Conservation (phyloP, 2,797 vertebrate species). For the Poecilia wingei region DNA sequence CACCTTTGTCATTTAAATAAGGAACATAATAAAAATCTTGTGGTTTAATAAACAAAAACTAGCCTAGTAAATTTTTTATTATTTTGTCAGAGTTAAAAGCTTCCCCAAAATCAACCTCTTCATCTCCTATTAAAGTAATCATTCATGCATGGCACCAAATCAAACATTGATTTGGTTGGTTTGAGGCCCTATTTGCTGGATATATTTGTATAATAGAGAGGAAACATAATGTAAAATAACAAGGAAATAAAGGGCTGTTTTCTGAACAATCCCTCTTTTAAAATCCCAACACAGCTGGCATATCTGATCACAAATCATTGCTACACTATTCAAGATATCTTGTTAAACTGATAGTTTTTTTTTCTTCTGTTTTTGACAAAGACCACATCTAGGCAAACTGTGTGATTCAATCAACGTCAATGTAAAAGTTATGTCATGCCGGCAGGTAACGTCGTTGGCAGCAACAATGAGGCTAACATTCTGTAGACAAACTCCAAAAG, state of each 20-base stretch:
- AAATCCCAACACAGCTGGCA: conserved; percentile 26
- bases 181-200: conserved; percentile 18
- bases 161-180: conserved; percentile 13
- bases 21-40: conserved; percentile 26
- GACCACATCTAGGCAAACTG: not conserved
- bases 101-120: conserved; percentile 10
- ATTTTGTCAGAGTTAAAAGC: not conserved
- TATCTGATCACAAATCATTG: conserved; percentile 24
- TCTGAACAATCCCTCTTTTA: conserved; percentile 43
- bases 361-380: not conserved
- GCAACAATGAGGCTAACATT: not conserved
- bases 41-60: conserved; percentile 6
- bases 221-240: conserved; percentile 10
- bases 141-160: conserved; percentile 19
- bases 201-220: conserved; percentile 13
- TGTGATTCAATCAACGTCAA: not conserved
- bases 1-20: conserved; percentile 29
- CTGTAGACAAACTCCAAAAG: not conserved
- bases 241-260: conserved; percentile 37
- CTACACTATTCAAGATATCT: not conserved
- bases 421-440: not conserved
- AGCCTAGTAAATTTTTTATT: not conserved
- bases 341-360: not conserved
- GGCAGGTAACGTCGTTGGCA: not conserved
- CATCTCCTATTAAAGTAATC: conserved; percentile 9